Evolutionary conservation across 1,140 invertebrate species (phyloP), one percentile per base, ranked within the genome.

Genomic region (Drosophila quadrilineata): DNA sequence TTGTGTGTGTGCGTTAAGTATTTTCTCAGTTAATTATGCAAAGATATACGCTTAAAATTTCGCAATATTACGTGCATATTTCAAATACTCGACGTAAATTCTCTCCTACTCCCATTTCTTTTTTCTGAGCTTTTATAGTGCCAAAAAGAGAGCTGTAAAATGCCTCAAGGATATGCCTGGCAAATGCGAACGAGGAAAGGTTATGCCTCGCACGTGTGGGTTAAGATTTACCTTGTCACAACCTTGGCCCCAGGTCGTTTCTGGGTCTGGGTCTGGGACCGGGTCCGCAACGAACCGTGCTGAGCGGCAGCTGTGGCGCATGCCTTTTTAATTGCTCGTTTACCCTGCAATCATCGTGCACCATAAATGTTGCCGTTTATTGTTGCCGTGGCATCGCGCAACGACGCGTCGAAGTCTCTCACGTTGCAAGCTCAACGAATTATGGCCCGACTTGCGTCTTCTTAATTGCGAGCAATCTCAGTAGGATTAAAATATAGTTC

Each of bases 21-120:
- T 85, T 85, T 85, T 85, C 79, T 85, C 79, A 85, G 79, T 85
- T 85, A 85, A 85, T 85, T 86, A 85, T 85, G 79, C 79, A 85
- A 84, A 85, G 71, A 85, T 85, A 85, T 85, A 85, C 71, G 79
- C 71, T 85, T 85, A 85, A 85, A 86, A 85, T 85, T 85, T 85
- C 86, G 79, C 79, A 85, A 85, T 85, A 85, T 85, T 85, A 85
- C 79, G 79, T 85, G 75, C 80, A 85, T 85, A 85, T 75, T 85
- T 85, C 80, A 85, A 85, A 85, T 86, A 86, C 71, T 52, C 63
- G 53, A 52, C 62, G 43, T 65, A 64, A 64, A 64, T 69, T 56
- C 58, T 41, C 36, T 40, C 19, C 21, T 21, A 10, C 38, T 43
- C 5, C 3, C 38, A 22, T 22, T 8, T 40, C 8, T n/a, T 43